Percentiles rank a stretch among this genome's conserved stretches.
Conservation (phyloP, 1,140 invertebrate species). For the Sesamia nonagrioides region DNA sequence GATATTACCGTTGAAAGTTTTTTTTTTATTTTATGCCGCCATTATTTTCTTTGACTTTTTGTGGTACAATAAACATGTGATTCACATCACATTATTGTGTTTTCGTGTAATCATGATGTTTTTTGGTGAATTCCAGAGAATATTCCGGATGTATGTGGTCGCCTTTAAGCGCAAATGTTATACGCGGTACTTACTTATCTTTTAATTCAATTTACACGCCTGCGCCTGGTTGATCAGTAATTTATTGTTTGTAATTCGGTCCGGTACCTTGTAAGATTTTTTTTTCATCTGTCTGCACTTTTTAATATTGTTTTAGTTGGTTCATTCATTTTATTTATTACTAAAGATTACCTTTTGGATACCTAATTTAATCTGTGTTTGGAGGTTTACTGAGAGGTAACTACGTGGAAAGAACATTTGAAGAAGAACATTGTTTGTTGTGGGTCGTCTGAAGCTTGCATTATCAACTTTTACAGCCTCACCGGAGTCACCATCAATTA, state of each 20-base stretch:
- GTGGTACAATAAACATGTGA: too few relatives aligned
- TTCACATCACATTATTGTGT: too few relatives aligned
- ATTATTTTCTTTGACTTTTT: too few relatives aligned
- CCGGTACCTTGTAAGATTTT: slow-evolving; percentile 75
- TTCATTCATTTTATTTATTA: slow-evolving; percentile 17
- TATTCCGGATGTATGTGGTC: neutral
- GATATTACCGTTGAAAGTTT: too few relatives aligned
- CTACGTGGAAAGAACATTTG: too few relatives aligned
- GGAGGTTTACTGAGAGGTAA: too few relatives aligned
- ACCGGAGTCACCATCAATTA: too few relatives aligned
- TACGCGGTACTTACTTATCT: slow-evolving; percentile 70
- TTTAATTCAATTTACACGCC: slow-evolving; percentile 84
- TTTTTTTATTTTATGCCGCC: neutral
- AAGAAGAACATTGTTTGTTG: too few relatives aligned
- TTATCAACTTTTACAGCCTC: neutral
- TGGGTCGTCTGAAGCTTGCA: too few relatives aligned
- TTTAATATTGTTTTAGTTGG: slow-evolving; percentile 19
- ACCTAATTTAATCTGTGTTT: neutral
- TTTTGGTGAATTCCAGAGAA: slow-evolving; percentile 42
- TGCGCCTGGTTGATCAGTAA: slow-evolving; percentile 77
- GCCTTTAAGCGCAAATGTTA: slow-evolving; percentile 5
- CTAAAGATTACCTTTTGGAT: neutral
- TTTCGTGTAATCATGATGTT: too few relatives aligned
- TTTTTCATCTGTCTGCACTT: slow-evolving; percentile 65
- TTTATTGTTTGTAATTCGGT: slow-evolving; percentile 73